These are phyloP conservation scores for Aethes cnicana DNA, from an alignment of 2,888 invertebrate species.

Conservation along the genomic window DNA sequence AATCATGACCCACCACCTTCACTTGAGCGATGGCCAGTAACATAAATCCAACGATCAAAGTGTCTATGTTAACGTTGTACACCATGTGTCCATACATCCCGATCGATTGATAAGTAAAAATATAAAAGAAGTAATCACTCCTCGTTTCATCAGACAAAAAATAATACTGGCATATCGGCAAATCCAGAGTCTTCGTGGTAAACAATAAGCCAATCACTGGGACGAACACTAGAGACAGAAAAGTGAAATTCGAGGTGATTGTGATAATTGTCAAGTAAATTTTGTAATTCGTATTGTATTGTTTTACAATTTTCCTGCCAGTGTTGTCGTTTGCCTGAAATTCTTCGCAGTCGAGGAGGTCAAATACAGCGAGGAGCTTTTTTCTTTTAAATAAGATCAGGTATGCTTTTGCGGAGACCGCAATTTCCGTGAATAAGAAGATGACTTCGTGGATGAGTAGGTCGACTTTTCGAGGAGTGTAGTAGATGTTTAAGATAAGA, in stretches of 20 bases:
- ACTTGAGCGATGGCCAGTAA: constrained; percentile 54
- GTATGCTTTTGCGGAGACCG: constrained; percentile 48
- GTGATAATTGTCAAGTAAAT: constrained; percentile 45
- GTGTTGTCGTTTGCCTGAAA: constrained; percentile 49
- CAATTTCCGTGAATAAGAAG: constrained; percentile 43
- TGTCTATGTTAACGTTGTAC: constrained; percentile 59
- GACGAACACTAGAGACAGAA: constrained; percentile 44
- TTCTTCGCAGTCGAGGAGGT: constrained; percentile 54
- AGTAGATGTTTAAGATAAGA: constrained; percentile 56
- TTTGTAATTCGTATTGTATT: constrained; percentile 44
- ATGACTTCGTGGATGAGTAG: constrained; percentile 58
- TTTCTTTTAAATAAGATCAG: constrained; percentile 54
- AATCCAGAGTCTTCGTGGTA: constrained; percentile 43
- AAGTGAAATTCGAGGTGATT: constrained; percentile 46
- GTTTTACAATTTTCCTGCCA: constrained; percentile 44
- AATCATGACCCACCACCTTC: constrained; percentile 50
- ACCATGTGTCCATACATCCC: constrained; percentile 66
- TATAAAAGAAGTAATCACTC: constrained; percentile 48
- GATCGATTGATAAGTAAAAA: constrained; percentile 57
- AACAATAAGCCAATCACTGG: constrained; percentile 49
- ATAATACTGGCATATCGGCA: constrained; percentile 66
- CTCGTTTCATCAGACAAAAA: constrained; percentile 56
- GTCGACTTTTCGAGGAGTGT: constrained; percentile 58
- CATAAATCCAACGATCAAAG: constrained; percentile 58
- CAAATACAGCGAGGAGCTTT: constrained; percentile 49